These are phyloP conservation scores for Eufriesea mexicana DNA, from an alignment of 1,140 invertebrate genomes.

Conservation along the genomic window DNA sequence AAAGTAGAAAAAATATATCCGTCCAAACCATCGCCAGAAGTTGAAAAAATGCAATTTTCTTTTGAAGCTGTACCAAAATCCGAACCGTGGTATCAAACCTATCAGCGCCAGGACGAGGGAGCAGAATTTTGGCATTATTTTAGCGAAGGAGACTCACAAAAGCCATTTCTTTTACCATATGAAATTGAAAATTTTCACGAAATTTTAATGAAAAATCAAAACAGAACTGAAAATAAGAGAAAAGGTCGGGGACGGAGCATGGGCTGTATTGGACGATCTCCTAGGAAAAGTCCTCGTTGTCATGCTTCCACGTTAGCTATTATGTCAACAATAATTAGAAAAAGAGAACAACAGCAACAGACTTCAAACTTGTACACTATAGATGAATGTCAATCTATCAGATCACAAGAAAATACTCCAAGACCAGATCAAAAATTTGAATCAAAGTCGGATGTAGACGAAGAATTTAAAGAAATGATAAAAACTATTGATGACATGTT, in stretches of 20 bases:
- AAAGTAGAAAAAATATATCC: constrained; percentile 71
- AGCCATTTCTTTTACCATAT: constrained; percentile 89
- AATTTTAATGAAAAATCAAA: constrained; percentile 63
- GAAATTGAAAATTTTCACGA: constrained; percentile 85
- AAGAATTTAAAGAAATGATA: constrained; percentile 74
- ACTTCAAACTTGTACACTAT: constrained; percentile 59
- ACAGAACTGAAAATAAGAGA: constrained; percentile 66
- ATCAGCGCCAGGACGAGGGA: constrained; percentile 88
- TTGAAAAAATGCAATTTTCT: constrained; percentile 87
- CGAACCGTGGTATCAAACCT: constrained; percentile 91
- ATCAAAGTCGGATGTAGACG: constrained; percentile 70
- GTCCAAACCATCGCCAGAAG: constrained; percentile 83
- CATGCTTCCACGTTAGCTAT: constrained; percentile 93
- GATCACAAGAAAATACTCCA: constrained; percentile 40
- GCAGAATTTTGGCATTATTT: constrained; percentile 83
- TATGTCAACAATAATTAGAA: constrained; percentile 82
- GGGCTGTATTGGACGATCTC: constrained; percentile 82
- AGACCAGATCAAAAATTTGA: constrained; percentile 49
- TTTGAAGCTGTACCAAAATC: constrained; percentile 88
- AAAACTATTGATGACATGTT: constrained; percentile 78
- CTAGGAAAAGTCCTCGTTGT: constrained; percentile 91
- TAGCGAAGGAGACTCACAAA: constrained; percentile 80
- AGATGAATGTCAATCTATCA: constrained; percentile 62
- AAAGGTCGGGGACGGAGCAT: constrained; percentile 70
- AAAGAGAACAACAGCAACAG: constrained; percentile 74